Conservation (phyloP, 2,113 vertebrate genomes). For the Istiophorus platypterus region DNA sequence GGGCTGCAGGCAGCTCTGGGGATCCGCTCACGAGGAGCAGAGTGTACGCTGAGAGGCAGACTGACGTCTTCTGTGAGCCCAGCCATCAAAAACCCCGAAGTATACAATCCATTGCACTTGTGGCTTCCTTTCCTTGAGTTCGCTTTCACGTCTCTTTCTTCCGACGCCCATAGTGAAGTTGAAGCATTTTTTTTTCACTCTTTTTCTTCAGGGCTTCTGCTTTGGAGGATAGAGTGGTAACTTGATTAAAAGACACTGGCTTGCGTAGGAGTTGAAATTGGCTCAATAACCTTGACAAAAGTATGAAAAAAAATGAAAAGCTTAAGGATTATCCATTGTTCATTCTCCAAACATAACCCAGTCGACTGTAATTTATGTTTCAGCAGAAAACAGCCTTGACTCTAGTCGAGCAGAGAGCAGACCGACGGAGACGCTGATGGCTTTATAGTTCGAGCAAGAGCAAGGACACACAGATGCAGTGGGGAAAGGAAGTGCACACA, state of each 20-base stretch:
- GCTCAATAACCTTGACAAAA: slow-evolving; percentile 32
- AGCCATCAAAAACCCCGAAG: slow-evolving; percentile 10
- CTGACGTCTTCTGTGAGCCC: slow-evolving; percentile 30
- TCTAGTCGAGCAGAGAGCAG: slow-evolving; percentile 22
- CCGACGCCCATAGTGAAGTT: neutral
- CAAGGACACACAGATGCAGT: slow-evolving; percentile 58
- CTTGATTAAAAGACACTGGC: slow-evolving; percentile 10
- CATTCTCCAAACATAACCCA: slow-evolving; percentile 24
- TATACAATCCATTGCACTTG: slow-evolving; percentile 34
- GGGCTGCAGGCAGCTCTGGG: neutral
- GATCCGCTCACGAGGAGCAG: slow-evolving; percentile 7
- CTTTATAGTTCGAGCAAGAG: slow-evolving; percentile 62
- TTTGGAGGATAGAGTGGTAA: neutral
- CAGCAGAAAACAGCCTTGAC: neutral
- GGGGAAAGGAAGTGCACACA: slow-evolving; percentile 35
- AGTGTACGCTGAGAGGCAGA: slow-evolving; percentile 12
- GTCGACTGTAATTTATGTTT: neutral
- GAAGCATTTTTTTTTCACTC: neutral
- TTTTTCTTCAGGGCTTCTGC: slow-evolving; percentile 6
- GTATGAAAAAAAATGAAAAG: neutral
- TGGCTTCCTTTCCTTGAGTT: slow-evolving; percentile 16
- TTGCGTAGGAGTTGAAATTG: slow-evolving; percentile 28
- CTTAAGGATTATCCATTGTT: slow-evolving; percentile 7
- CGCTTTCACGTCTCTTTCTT: slow-evolving; percentile 20
- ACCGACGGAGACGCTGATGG: slow-evolving; percentile 42